Base-by-base conservation (phyloP, 2,797 vertebrate genomes). In the Catharus ustulatus region DNA sequence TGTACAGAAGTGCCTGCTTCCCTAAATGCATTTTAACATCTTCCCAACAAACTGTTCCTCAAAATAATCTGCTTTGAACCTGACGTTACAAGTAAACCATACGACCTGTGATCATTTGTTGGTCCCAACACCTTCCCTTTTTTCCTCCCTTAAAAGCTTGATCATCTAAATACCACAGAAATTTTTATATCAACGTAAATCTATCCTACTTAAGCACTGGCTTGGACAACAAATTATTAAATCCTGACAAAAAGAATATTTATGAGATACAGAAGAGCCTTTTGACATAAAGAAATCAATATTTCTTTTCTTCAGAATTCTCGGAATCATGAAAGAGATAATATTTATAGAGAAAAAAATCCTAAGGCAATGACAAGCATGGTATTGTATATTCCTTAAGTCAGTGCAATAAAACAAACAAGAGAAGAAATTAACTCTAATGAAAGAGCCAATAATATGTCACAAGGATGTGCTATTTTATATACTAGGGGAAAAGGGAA, bases 201-300 rank as follows among this genome's bases (percentile, higher is more conserved):
- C 96, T 95, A 91, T 95, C 96, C 85, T 80, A 94, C 71, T 95
- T 94, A 95, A 95, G 93, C 86, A 89, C 51, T 81, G 55, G 68
- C 89, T 96, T 88, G 45, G 69, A 96, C 91, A 95, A 93, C 30
- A 10, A 95, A 96, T 97, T 96, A 97, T 96, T 96, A 97, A 92
- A 96, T 91, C 90, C 77, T 97, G 96, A 96, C 95, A 96, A 95
- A 96, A 96, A 88, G 80, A 97, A 93, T 97, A 97, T 96, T 97
- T 97, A 97, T 93, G 93, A 93, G 85, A 57, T 66, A 95, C 23
- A 88, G 90, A 95, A 97, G 80, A 96, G 93, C 91, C 94, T 96
- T 97, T 84, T 97, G 95, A 96, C 94, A 95, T 12, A 85, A 46
- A 93, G 46, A 95, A 97, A 97, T 97, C 95, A 94, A 96, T 97